Evolutionary conservation across 2,888 invertebrate genomes (phyloP).

Genomic region (Eilema griseolum): DNA sequence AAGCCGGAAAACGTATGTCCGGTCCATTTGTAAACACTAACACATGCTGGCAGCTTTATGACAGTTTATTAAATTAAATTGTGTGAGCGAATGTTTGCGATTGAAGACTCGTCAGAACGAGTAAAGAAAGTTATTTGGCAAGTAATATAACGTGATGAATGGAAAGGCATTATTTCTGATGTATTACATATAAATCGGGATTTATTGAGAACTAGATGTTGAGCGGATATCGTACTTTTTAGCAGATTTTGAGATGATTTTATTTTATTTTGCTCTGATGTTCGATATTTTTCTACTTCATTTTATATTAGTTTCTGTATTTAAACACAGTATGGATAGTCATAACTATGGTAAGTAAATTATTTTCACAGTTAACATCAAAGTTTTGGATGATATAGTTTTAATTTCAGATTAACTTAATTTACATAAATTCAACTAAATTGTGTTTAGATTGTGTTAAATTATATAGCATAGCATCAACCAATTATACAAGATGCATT

Average conservation of each 20-base stretch:
- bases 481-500: constrained; percentile 71
- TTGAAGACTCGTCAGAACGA: constrained; percentile 36
- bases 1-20: constrained; percentile 83
- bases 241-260: not conserved
- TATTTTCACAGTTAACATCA: not conserved
- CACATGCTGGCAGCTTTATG: constrained; percentile 81
- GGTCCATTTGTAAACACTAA: constrained; percentile 84
- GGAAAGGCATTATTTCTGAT: constrained; percentile 20
- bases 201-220: constrained; percentile 13
- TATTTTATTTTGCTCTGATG: not conserved
- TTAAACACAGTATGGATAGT: not conserved
- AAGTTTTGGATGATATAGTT: not conserved
- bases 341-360: not conserved
- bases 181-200: constrained; percentile 33
- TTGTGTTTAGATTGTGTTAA: constrained; percentile 14
- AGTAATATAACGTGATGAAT: constrained; percentile 34
- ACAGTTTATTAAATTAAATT: constrained; percentile 83
- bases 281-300: not conserved
- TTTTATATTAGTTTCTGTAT: not conserved
- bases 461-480: constrained; percentile 41
- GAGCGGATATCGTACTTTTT: not conserved
- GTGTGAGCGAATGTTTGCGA: constrained; percentile 66
- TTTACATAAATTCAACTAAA: not conserved
- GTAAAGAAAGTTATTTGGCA: constrained; percentile 36
- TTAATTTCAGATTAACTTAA: not conserved